phyloP scores from a whole-genome alignment of 2,797 vertebrate genomes.

The Diglossa cyanea region DNA sequence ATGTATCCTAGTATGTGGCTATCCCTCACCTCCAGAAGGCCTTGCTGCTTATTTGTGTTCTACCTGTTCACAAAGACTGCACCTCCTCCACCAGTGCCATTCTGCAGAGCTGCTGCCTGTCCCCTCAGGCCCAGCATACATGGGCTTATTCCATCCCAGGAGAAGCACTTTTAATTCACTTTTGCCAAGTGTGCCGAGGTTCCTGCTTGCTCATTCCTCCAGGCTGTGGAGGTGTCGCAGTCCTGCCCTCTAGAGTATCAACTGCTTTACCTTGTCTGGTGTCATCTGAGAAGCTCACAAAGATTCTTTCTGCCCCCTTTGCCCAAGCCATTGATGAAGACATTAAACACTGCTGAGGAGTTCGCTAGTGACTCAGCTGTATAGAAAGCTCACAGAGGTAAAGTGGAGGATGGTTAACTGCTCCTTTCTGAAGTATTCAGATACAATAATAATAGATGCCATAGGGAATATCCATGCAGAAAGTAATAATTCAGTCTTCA shows the following conservation, averaged over 20 bases:
- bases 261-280: not conserved
- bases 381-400: not conserved
- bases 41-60: not conserved
- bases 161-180: not conserved
- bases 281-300: not conserved
- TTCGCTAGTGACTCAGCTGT: not conserved
- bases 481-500: slow-evolving; percentile 42
- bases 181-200: not conserved
- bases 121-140: not conserved
- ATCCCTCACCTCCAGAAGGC: not conserved
- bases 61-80: not conserved
- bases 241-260: not conserved
- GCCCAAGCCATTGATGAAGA: not conserved
- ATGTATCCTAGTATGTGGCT: not conserved
- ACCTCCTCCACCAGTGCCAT: not conserved
- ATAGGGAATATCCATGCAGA: not conserved
- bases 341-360: not conserved
- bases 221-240: rapidly evolving
- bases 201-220: not conserved
- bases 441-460: slow-evolving; percentile 18
- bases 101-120: not conserved
- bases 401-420: not conserved
- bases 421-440: not conserved
- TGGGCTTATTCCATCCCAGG: not conserved
- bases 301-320: not conserved